Evolutionary conservation across 2,888 invertebrate species (phyloP), one percentile per base, ranked within the genome.

Genomic region (Hedychridium roseum): DNA sequence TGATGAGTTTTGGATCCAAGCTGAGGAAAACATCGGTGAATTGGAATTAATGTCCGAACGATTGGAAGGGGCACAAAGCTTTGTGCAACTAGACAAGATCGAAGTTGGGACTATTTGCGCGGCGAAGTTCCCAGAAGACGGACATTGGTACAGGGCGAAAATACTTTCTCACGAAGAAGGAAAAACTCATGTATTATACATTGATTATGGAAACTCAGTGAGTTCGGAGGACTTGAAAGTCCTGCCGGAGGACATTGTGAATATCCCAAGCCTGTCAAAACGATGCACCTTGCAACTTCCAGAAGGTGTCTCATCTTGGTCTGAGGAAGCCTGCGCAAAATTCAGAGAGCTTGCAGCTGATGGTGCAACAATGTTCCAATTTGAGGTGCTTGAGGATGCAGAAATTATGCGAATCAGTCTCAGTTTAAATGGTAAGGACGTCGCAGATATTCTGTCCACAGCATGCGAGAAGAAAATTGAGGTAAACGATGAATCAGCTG

Each of bases 281-380:
- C 83, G 84, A 57, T 89, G 88, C 64, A 81, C 84, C 1, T 74
- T 89, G 1, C 82, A 83, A 51, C 81, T 85, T 65, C 86, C 88
- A 0, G 80, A 83, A 3, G 80, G 81, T 38, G 79, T 86, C 7
- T 79, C 81, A 16, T 73, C 76, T 1, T 91, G 91, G 91, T 85
- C 88, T 0, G 80, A 84, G 1, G 82, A 83, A 60, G 88, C 89
- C 0, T 85, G 86, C 55, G 75, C 83, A 1, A 86, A 84, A 65
- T 91, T 92, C 67, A 80, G 82, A 15, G 87, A 88, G 50, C 76
- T 91, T 5, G 85, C 87, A 0, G 88, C 86, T 0, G 86, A 87
- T 27, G 90, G 89, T 0, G 85, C 85, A 26, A 86, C 88, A 1
- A 84, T 88, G 50, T 91, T 91, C 64, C 84, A 84, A 36, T 85